These are phyloP conservation scores for Lindbergichthys nudifrons DNA, from an alignment of 2,797 vertebrate species.

Conservation along the genomic window DNA sequence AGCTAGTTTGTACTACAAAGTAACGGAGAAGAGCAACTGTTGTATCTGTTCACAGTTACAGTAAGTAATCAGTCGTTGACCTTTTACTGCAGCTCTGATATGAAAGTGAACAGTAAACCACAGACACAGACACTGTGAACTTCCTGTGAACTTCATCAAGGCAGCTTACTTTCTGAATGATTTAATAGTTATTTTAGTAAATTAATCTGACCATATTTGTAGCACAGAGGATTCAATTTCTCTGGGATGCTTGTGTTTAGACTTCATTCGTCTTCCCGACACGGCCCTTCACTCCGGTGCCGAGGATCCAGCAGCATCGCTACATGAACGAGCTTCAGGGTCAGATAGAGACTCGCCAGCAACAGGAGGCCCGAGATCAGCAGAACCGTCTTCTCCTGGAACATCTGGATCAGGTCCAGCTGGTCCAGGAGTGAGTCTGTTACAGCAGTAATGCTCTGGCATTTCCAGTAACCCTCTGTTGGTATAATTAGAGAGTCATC, in stretches of 20 bases:
- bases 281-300: slow-evolving; percentile 82
- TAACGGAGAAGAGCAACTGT: neutral
- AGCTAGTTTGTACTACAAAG: neutral
- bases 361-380: slow-evolving; percentile 68
- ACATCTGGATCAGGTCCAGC: slow-evolving; percentile 82
- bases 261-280: slow-evolving; percentile 84
- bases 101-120: too few species aligned
- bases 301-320: slow-evolving; percentile 72
- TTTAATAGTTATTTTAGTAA: neutral
- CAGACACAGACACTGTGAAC: too few species aligned
- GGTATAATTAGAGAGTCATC: neutral
- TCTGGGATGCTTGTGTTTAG: slow-evolving; percentile 66
- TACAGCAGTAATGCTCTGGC: neutral
- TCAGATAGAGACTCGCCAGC: slow-evolving; percentile 73
- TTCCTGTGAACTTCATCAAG: too few species aligned
- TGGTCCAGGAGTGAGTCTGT: slow-evolving; percentile 85
- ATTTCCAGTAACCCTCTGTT: neutral
- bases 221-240: neutral
- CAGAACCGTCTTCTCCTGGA: slow-evolving; percentile 77
- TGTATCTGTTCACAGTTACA: neutral
- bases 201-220: neutral
- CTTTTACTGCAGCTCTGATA: neutral
- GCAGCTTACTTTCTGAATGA: too few species aligned
- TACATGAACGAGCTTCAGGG: slow-evolving; percentile 81
- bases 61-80: neutral